phyloP scores from a whole-genome alignment of 2,113 vertebrate genomes.

The Sinocyclocheilus maitianheensis region DNA sequence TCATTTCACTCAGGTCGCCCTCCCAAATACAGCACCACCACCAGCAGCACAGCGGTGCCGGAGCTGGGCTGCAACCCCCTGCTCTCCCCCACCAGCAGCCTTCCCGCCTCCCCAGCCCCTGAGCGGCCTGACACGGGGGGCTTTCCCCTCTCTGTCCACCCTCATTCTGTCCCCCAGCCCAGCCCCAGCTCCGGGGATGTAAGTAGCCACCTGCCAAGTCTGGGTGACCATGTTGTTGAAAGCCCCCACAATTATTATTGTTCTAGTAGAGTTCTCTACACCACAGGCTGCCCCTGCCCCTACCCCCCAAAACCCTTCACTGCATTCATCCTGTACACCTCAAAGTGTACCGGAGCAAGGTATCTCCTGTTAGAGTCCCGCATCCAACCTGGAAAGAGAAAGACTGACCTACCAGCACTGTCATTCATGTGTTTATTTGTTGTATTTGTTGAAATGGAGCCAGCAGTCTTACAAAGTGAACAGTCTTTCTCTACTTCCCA shows the following conservation, averaged over 20 bases:
- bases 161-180: constrained; percentile 94
- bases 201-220: constrained; percentile 82
- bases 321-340: constrained; percentile 36
- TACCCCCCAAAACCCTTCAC: background rate
- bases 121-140: constrained; percentile 86
- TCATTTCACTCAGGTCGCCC: constrained; percentile 99
- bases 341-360: constrained; percentile 25
- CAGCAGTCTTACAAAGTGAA: constrained; percentile 80
- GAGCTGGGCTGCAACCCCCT: constrained; percentile 94
- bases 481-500: constrained; percentile 59
- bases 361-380: background rate
- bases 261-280: constrained; percentile 42
- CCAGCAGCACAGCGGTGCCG: constrained; percentile 82
- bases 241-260: constrained; percentile 47
- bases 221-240: constrained; percentile 28
- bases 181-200: constrained; percentile 98
- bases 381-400: constrained; percentile 25
- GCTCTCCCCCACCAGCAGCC: constrained; percentile 92
- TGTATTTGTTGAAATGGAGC: constrained; percentile 52
- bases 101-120: constrained; percentile 87
- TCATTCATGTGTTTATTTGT: constrained; percentile 66
- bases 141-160: constrained; percentile 85
- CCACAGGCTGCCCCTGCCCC: constrained; percentile 29
- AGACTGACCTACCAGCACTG: constrained; percentile 53
- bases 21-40: constrained; percentile 92